A percentile compares a stretch with the other conserved stretches of the same genome.
phyloP scores from a whole-genome alignment of 2,797 vertebrate species.

The Aldrovandia affinis region DNA sequence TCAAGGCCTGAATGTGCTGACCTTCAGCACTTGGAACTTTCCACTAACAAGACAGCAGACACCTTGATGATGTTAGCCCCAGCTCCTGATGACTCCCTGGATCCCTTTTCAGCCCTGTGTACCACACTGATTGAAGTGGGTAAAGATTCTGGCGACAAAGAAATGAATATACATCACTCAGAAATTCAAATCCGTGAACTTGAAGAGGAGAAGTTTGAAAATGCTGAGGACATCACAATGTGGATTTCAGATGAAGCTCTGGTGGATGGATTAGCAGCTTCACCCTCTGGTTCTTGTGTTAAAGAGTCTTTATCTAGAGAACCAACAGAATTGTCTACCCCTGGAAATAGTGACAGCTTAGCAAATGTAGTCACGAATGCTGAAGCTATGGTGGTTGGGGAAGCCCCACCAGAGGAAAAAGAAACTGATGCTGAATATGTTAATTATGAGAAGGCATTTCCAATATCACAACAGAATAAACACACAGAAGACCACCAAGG shows the following conservation, averaged over 20 bases:
- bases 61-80: constrained; percentile 22
- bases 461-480: constrained; percentile 14
- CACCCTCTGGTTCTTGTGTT: constrained; percentile 13
- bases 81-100: constrained; percentile 21
- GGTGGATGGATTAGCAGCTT: constrained; percentile 19
- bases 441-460: constrained; percentile 21
- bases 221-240: constrained; percentile 27
- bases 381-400: constrained; percentile 32
- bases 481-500: constrained; percentile 19
- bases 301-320: constrained; percentile 2
- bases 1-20: constrained; percentile 27
- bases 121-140: constrained; percentile 1
- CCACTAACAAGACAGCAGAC: constrained; percentile 27
- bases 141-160: constrained; percentile 3
- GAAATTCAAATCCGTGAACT: background rate
- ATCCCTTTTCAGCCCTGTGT: constrained; percentile 7
- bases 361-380: constrained; percentile 20
- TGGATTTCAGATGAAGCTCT: constrained; percentile 7
- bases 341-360: background rate
- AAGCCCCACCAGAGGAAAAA: constrained; percentile 24
- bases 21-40: constrained; percentile 14
- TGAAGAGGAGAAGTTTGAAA: constrained; percentile 24
- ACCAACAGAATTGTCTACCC: background rate
- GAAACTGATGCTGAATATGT: constrained; percentile 42
- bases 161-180: background rate